Evolutionary conservation across 2,113 vertebrate genomes (phyloP).

Genomic region (Rhynchopsitta pachyrhyncha): DNA sequence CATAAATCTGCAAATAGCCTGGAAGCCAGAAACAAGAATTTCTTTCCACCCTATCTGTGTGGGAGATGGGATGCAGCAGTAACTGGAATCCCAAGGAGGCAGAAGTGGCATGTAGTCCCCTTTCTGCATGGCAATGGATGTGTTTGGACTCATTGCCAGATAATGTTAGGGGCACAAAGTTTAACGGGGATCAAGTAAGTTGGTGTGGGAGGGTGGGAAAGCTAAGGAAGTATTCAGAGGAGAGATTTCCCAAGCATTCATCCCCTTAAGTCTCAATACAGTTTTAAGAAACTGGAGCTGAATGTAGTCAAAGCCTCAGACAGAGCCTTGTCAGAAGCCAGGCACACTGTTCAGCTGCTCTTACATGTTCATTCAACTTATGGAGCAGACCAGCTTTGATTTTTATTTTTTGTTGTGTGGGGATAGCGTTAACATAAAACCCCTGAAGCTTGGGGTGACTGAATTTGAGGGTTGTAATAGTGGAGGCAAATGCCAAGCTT

Average conservation of each 20-base stretch:
- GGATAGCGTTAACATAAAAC: neutral
- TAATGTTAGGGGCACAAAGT: neutral
- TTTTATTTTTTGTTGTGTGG: neutral
- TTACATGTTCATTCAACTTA: rapidly evolving
- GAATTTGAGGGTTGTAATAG: neutral
- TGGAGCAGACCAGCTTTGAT: neutral
- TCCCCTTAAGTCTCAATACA: neutral
- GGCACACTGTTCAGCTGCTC: neutral
- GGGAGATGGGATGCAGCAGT: neutral
- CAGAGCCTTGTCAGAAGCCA: neutral
- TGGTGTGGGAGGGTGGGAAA: neutral
- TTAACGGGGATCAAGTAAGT: neutral
- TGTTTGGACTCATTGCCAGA: neutral
- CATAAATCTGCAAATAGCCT: neutral
- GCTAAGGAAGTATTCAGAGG: neutral
- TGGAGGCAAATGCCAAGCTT: neutral
- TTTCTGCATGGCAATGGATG: rapidly evolving
- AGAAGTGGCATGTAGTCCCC: rapidly evolving
- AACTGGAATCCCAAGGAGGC: neutral
- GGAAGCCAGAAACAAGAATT: neutral
- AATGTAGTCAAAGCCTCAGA: neutral
- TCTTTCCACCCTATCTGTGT: neutral
- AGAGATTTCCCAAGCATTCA: neutral
- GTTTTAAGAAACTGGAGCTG: neutral
- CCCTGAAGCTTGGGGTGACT: neutral